A percentile compares a stretch with the other conserved stretches of the same genome.
Conservation (phyloP, 64 coral and sea anemone species). For the Stichodactyla helianthus region DNA sequence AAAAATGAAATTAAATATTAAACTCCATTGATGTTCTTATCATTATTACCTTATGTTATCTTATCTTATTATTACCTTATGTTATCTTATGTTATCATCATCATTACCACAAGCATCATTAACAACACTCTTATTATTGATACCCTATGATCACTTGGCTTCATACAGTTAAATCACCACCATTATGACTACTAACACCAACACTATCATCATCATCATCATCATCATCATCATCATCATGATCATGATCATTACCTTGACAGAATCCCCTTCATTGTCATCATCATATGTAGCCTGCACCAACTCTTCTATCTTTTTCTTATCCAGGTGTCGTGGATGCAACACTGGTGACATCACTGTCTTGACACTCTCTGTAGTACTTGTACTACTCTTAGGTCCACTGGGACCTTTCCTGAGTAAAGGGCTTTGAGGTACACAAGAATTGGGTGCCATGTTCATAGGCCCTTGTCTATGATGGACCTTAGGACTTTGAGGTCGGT, state of each 20-base stretch:
- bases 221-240: not conserved
- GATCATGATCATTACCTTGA: conserved; percentile 14
- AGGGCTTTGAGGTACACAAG: conserved; percentile 14
- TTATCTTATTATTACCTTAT: too few species aligned
- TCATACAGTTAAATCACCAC: too few species aligned
- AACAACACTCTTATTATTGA: not conserved
- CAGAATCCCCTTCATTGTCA: conserved; percentile 29
- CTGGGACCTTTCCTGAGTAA: not conserved
- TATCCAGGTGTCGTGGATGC: conserved; percentile 27
- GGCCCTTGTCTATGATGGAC: not conserved
- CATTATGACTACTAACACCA: not conserved
- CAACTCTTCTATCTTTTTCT: conserved; percentile 39
- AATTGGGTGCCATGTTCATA: not conserved
- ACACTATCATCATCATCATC: not conserved
- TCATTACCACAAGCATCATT: not conserved
- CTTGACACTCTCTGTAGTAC: conserved; percentile 16
- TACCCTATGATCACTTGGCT: not conserved
- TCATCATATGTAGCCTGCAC: conserved; percentile 30
- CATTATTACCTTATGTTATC: too few species aligned
- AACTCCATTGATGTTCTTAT: not conserved
- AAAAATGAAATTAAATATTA: not conserved
- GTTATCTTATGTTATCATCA: too few species aligned
- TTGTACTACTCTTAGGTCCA: not conserved
- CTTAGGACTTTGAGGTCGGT: not conserved
- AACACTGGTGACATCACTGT: conserved; percentile 25